A percentile compares a stretch with the other conserved stretches of the same genome.
Evolutionary conservation across 1,140 invertebrate genomes (phyloP).

Genomic region (Atta texana): DNA sequence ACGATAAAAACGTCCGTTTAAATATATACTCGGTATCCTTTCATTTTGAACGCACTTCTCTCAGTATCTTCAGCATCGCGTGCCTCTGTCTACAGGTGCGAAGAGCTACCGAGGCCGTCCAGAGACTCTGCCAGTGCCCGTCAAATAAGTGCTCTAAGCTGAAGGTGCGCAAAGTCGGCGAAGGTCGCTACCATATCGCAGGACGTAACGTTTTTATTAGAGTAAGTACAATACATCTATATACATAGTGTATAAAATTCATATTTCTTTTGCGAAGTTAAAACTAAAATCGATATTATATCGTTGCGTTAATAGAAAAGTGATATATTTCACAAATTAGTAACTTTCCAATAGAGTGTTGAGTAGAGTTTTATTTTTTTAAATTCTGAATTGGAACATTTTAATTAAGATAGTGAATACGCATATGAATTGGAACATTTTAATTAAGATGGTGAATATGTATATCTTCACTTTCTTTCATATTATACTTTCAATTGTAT

Average conservation of each 20-base stretch:
- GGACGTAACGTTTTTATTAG: conserved; percentile 91
- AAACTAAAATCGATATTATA: neutral
- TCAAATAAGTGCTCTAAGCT: conserved; percentile 91
- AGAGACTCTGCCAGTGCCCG: conserved; percentile 90
- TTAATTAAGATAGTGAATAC: too few species aligned
- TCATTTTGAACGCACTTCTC: neutral
- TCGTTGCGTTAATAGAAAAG: too few species aligned
- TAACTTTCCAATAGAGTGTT: too few species aligned
- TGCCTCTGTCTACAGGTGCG: conserved; percentile 87
- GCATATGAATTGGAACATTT: too few species aligned
- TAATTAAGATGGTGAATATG: too few species aligned
- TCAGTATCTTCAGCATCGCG: neutral
- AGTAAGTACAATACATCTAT: conserved; percentile 57
- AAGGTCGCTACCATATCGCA: conserved; percentile 93
- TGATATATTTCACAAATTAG: too few species aligned
- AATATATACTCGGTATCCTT: conserved; percentile 32
- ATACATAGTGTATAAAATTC: too few species aligned
- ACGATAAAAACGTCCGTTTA: neutral
- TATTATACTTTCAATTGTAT: too few species aligned
- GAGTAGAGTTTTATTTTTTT: too few species aligned
- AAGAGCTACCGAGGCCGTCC: conserved; percentile 89
- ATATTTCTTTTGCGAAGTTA: neutral
- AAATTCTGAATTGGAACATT: too few species aligned
- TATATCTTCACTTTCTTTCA: too few species aligned
- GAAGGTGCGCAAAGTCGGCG: conserved; percentile 92